Evolutionary conservation across 2,797 vertebrate genomes (phyloP).

Genomic region (Hypotaenidia philippensis): DNA sequence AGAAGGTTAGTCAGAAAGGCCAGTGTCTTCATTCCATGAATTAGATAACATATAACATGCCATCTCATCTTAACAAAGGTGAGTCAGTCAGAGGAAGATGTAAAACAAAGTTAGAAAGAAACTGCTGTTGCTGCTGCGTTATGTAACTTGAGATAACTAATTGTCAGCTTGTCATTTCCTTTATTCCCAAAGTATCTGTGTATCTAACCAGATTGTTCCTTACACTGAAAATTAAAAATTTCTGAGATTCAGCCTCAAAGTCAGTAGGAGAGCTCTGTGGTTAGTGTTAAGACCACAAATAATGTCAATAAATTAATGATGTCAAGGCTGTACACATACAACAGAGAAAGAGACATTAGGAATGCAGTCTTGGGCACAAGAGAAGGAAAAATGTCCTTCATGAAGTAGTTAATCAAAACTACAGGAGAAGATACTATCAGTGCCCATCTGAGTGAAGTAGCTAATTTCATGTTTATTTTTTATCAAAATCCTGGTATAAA

Average conservation of each 20-base stretch:
- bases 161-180: not conserved
- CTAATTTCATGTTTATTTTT: not conserved
- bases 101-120: not conserved
- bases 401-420: not conserved
- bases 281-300: not conserved
- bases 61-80: not conserved
- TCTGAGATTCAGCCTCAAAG: not conserved
- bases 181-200: not conserved
- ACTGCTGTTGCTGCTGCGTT: not conserved
- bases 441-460: not conserved
- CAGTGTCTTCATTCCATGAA: not conserved
- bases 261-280: not conserved
- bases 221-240: not conserved
- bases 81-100: not conserved
- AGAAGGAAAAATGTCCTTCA: not conserved
- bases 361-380: not conserved
- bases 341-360: not conserved
- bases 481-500: not conserved
- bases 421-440: not conserved
- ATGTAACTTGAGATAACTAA: not conserved
- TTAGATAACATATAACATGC: not conserved
- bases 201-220: not conserved
- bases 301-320: not conserved
- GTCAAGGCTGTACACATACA: accelerated
- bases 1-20: not conserved